Conservation (phyloP, 2,888 invertebrate species). For the Drosophila lutescens region DNA sequence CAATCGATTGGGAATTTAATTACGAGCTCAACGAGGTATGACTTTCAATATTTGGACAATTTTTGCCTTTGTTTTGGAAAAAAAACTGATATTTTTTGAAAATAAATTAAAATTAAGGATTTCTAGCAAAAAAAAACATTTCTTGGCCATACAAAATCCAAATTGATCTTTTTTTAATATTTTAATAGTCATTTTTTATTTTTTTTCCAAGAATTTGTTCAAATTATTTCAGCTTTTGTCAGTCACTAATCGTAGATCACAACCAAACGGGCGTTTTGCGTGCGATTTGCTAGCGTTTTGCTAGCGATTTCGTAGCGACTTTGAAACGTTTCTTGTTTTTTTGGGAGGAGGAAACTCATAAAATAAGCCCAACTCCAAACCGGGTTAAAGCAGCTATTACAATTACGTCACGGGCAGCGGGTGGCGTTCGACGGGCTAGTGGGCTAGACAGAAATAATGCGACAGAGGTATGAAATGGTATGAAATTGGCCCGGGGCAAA, state of each 20-base stretch:
- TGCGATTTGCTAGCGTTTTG: background rate
- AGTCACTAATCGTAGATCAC: constrained; percentile 1
- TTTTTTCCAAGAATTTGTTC: too few species aligned
- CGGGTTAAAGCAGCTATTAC: background rate
- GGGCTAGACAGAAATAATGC: background rate
- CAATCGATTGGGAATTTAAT: too few species aligned
- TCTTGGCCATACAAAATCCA: too few species aligned
- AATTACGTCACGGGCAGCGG: constrained; percentile 12
- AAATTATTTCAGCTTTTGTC: background rate
- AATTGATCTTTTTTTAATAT: too few species aligned
- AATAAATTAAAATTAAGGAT: too few species aligned
- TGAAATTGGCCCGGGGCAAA: constrained; percentile 4
- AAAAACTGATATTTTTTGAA: too few species aligned
- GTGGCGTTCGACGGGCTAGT: background rate
- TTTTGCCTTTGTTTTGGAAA: too few species aligned
- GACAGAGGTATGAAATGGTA: constrained; percentile 2
- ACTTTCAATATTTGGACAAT: too few species aligned
- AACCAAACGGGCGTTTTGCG: background rate
- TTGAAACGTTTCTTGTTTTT: background rate
- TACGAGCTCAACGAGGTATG: too few species aligned
- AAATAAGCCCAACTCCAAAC: background rate
- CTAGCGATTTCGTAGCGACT: constrained; percentile 9
- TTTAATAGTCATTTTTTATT: too few species aligned
- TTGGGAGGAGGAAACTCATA: background rate
- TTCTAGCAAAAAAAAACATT: too few species aligned